A percentile compares a stretch with the other conserved stretches of the same genome.
Conservation (phyloP, 2,888 invertebrate genomes). For the Tiliacea citrago region DNA sequence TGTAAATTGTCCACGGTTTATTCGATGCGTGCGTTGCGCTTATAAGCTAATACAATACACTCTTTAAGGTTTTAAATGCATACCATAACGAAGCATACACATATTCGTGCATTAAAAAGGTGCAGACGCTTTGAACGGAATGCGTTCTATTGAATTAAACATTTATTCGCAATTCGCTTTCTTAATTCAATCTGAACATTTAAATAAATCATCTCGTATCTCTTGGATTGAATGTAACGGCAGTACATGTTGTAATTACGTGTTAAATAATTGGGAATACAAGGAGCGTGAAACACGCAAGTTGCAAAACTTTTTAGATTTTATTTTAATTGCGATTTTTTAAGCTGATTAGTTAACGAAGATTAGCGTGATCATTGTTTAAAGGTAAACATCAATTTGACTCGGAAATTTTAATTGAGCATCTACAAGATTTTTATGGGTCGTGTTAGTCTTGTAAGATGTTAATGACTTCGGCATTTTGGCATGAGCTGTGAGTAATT, state of each 20-base stretch:
- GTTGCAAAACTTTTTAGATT: slow-evolving; percentile 15
- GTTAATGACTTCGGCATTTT: slow-evolving; percentile 40
- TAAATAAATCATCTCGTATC: slow-evolving; percentile 40
- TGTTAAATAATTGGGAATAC: slow-evolving; percentile 47
- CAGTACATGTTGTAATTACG: slow-evolving; percentile 23
- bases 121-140: slow-evolving; percentile 49
- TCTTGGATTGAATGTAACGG: slow-evolving; percentile 41
- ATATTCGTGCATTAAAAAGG: slow-evolving; percentile 55
- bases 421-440: slow-evolving; percentile 3
- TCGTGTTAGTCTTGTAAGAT: slow-evolving; percentile 26
- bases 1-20: slow-evolving; percentile 29
- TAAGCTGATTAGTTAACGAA: slow-evolving; percentile 30
- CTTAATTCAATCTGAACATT: slow-evolving; percentile 54
- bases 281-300: slow-evolving; percentile 57
- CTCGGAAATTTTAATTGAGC: slow-evolving; percentile 12
- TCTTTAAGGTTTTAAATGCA: slow-evolving; percentile 41
- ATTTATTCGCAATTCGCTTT: slow-evolving; percentile 63
- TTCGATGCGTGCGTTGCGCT: slow-evolving; percentile 41
- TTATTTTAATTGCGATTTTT: slow-evolving; percentile 39
- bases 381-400: slow-evolving; percentile 37
- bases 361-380: slow-evolving; percentile 43
- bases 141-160: slow-evolving; percentile 62
- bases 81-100: slow-evolving; percentile 54
- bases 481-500: slow-evolving; percentile 28
- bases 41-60: slow-evolving; percentile 32